phyloP scores from a whole-genome alignment of 2,113 vertebrate species.

The Rousettus leschenaultii region DNA sequence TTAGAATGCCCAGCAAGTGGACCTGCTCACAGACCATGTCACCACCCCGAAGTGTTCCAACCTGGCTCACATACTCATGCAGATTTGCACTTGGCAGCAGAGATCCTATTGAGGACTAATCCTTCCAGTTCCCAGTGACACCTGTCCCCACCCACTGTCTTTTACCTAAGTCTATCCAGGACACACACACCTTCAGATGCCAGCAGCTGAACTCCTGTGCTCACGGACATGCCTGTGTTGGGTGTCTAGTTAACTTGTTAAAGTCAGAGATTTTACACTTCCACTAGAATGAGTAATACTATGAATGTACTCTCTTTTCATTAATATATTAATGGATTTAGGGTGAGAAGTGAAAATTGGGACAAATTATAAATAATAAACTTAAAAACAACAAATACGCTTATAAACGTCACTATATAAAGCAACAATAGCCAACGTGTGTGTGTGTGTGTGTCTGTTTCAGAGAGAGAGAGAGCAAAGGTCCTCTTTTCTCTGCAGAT shows the following conservation, averaged over 20 bases:
- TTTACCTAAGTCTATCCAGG: not conserved
- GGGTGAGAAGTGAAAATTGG: not conserved
- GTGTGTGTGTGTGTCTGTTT: not conserved
- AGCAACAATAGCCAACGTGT: not conserved
- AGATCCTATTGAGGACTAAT: not conserved
- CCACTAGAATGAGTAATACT: not conserved
- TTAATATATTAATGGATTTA: not conserved
- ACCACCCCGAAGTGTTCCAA: accelerated
- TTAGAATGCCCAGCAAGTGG: not conserved
- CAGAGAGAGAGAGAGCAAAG: not conserved
- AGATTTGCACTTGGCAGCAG: not conserved
- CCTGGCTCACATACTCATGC: not conserved
- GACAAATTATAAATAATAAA: not conserved
- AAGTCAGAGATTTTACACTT: not conserved
- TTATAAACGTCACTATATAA: not conserved
- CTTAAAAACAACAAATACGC: not conserved
- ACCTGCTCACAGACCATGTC: not conserved
- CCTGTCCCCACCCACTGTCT: not conserved
- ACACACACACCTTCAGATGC: accelerated
- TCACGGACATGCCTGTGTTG: not conserved
- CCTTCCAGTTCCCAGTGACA: not conserved
- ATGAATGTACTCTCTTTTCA: not conserved
- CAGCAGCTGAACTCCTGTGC: not conserved
- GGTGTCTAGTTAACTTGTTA: not conserved
- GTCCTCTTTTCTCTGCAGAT: not conserved